A percentile compares a stretch with the other conserved stretches of the same genome.
phyloP scores from a whole-genome alignment of 1,140 invertebrate species.

The Drosophila rufa region DNA sequence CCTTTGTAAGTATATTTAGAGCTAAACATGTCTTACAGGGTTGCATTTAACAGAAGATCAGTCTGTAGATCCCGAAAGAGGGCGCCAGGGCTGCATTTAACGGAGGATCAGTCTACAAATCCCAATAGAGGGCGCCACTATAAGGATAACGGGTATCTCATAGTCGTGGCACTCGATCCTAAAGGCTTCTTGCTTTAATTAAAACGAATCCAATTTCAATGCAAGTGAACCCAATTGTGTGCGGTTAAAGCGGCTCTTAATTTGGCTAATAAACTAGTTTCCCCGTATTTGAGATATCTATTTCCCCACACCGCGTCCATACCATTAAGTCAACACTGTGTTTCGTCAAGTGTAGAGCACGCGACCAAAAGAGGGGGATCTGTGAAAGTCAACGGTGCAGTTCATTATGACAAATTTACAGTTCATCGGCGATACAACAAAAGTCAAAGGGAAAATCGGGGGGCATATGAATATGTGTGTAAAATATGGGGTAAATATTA shows the following conservation, averaged over 20 bases:
- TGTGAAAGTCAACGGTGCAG: conserved; percentile 56
- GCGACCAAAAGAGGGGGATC: conserved; percentile 37
- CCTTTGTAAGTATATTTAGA: too few relatives aligned
- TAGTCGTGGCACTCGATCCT: neutral
- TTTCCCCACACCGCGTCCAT: neutral
- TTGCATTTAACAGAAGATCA: neutral
- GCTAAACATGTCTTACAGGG: neutral
- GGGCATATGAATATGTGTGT: neutral
- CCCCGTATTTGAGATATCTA: conserved; percentile 17
- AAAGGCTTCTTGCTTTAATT: neutral
- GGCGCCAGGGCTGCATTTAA: neutral
- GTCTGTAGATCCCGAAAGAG: too few relatives aligned
- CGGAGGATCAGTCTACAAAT: too few relatives aligned
- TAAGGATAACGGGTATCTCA: neutral
- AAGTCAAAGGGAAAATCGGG: conserved; percentile 8
- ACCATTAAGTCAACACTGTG: conserved; percentile 14
- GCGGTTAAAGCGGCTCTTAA: conserved; percentile 27
- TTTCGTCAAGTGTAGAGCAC: conserved; percentile 51
- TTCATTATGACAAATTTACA: conserved; percentile 64
- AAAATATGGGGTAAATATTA: conserved; percentile 39
- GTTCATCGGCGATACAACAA: conserved; percentile 49
- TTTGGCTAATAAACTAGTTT: conserved; percentile 43
- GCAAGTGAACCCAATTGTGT: conserved; percentile 17
- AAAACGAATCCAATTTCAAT: neutral
- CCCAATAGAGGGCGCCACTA: neutral